Percentiles rank a stretch among this genome's conserved stretches.
phyloP scores from a whole-genome alignment of 2,797 vertebrate genomes.

The Alosa sapidissima region DNA sequence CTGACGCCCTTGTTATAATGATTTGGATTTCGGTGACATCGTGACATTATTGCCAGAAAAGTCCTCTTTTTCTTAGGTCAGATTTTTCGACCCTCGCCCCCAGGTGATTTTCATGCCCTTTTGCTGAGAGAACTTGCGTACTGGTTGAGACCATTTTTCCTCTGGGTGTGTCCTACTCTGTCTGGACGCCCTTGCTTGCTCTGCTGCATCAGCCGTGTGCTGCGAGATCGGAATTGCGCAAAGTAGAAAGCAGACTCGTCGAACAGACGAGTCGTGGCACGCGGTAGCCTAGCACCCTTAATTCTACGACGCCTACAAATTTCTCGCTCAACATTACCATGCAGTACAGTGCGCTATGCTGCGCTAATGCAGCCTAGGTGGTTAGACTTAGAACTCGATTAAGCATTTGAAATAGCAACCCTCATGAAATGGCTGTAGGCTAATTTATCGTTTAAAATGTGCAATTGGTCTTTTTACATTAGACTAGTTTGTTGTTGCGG shows the following conservation, averaged over 20 bases:
- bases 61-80: constrained; percentile 57
- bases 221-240: constrained; percentile 62
- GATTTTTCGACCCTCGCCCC: constrained; percentile 57
- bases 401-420: background rate
- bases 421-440: too few species aligned
- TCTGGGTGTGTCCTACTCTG: constrained; percentile 66
- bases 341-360: background rate
- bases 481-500: too few species aligned
- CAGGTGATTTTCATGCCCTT: constrained; percentile 58
- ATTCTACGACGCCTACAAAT: constrained; percentile 25
- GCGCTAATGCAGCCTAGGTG: background rate
- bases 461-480: too few species aligned
- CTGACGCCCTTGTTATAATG: constrained; percentile 57
- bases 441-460: too few species aligned
- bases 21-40: constrained; percentile 56
- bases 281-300: constrained; percentile 34
- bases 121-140: constrained; percentile 58
- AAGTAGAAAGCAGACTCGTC: constrained; percentile 42
- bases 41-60: constrained; percentile 54
- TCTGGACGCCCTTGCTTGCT: constrained; percentile 53
- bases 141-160: constrained; percentile 65
- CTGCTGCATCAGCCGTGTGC: constrained; percentile 52
- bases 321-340: background rate
- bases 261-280: constrained; percentile 45
- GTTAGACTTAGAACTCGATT: background rate